Conservation (phyloP, 2,797 vertebrate species). For the Hapalemur alaotrensis region DNA sequence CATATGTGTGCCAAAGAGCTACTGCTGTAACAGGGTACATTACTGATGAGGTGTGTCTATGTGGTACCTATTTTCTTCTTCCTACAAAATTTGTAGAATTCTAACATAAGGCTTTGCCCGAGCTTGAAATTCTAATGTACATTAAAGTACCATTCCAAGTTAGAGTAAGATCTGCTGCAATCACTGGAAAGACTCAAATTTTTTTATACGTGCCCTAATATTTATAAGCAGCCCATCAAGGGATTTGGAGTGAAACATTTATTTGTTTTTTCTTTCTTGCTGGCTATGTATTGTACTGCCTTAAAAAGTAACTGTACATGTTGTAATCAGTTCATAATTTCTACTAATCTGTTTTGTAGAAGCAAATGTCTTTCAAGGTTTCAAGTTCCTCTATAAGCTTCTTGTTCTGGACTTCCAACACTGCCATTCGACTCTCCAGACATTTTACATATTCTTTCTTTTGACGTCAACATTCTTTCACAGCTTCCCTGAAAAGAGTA, state of each 20-base stretch:
- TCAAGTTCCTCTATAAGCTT: slow-evolving; percentile 87
- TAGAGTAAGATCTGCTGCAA: neutral
- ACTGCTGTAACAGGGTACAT: slow-evolving; percentile 71
- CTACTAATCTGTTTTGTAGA: slow-evolving; percentile 87
- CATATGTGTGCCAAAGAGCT: slow-evolving; percentile 82
- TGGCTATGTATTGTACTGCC: slow-evolving; percentile 84
- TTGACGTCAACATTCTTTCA: slow-evolving; percentile 86
- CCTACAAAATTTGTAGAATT: neutral
- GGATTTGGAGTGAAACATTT: neutral
- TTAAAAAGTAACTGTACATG: slow-evolving; percentile 84
- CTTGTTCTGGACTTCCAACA: slow-evolving; percentile 88
- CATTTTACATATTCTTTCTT: slow-evolving; percentile 87
- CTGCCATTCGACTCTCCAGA: slow-evolving; percentile 85
- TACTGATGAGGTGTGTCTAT: slow-evolving; percentile 73
- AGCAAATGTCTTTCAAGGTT: slow-evolving; percentile 84
- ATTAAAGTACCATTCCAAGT: neutral
- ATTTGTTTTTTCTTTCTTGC: slow-evolving; percentile 81
- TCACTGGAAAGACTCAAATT: neutral
- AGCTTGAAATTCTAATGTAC: neutral
- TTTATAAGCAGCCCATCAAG: neutral
- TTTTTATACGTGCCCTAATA: neutral
- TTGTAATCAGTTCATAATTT: slow-evolving; percentile 84
- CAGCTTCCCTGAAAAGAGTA: slow-evolving; percentile 88
- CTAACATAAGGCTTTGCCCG: neutral
- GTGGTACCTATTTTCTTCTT: slow-evolving; percentile 69